A percentile compares a stretch with the other conserved stretches of the same genome.
Conservation (phyloP, 2,888 invertebrate species). For the Flexamia atlantica region DNA sequence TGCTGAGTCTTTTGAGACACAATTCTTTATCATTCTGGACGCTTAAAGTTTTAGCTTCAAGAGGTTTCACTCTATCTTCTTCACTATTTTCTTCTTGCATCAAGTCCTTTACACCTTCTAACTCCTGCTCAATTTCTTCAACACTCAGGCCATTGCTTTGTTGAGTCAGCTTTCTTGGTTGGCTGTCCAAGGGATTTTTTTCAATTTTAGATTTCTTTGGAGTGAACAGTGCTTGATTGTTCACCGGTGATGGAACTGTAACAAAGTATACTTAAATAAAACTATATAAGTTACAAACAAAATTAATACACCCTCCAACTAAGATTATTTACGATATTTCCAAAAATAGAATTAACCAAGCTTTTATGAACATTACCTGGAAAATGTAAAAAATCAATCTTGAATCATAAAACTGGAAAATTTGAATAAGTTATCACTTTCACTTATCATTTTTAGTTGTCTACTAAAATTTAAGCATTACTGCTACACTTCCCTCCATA, state of each 20-base stretch:
- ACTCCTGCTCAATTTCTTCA: slow-evolving; percentile 48
- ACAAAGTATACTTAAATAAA: neutral
- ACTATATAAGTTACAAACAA: too few relatives aligned
- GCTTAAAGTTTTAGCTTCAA: slow-evolving; percentile 65
- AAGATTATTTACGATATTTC: too few relatives aligned
- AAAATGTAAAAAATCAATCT: too few relatives aligned
- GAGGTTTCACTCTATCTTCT: slow-evolving; percentile 30
- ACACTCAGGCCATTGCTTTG: slow-evolving; percentile 20
- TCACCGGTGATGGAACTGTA: slow-evolving; percentile 3
- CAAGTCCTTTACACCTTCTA: slow-evolving; percentile 45
- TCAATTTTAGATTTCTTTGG: neutral
- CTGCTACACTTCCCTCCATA: too few relatives aligned
- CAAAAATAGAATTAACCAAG: too few relatives aligned
- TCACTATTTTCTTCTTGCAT: neutral
- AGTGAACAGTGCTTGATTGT: neutral
- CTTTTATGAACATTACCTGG: too few relatives aligned
- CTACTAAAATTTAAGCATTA: too few relatives aligned
- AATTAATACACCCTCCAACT: too few relatives aligned
- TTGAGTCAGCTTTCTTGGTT: neutral
- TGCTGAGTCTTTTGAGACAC: slow-evolving; percentile 67
- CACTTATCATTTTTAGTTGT: too few relatives aligned
- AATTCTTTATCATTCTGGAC: slow-evolving; percentile 66
- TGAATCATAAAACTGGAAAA: too few relatives aligned
- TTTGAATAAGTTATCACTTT: too few relatives aligned
- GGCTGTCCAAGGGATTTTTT: neutral